Evolutionary conservation across 1,140 invertebrate species (phyloP).

Genomic region (Aporrectodea caliginosa): DNA sequence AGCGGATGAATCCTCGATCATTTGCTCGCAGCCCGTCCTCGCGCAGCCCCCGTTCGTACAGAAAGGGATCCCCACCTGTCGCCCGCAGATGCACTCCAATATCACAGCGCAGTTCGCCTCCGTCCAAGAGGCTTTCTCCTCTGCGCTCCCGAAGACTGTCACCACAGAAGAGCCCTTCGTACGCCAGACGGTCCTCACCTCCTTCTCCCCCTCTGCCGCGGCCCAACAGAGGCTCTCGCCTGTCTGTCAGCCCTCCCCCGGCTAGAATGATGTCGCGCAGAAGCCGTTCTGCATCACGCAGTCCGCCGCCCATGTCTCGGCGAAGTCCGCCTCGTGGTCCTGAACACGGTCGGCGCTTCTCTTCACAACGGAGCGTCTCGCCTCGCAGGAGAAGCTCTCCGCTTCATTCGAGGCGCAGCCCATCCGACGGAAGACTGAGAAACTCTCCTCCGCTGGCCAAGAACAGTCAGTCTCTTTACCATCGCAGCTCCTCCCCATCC

Average conservation of each 20-base stretch:
- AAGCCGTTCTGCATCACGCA: neutral
- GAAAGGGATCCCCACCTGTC: neutral
- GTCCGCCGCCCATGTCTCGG: neutral
- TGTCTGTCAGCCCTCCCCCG: neutral
- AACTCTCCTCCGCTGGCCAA: neutral
- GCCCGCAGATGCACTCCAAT: neutral
- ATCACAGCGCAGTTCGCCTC: neutral
- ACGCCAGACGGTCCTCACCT: neutral
- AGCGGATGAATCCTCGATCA: neutral
- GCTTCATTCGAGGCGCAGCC: neutral
- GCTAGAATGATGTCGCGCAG: neutral
- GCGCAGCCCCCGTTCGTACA: neutral
- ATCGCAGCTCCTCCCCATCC: neutral
- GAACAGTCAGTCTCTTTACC: neutral
- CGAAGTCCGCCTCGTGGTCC: neutral
- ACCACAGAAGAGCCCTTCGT: neutral
- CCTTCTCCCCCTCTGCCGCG: neutral
- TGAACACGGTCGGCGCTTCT: neutral
- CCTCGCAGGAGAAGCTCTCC: neutral
- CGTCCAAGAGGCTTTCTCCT: neutral
- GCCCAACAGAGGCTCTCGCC: neutral
- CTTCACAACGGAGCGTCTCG: neutral
- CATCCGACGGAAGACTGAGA: neutral
- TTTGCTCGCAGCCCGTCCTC: neutral
- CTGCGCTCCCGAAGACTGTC: neutral